Conservation (phyloP, 2,888 invertebrate species). For the Aspidiotus rigidus region DNA sequence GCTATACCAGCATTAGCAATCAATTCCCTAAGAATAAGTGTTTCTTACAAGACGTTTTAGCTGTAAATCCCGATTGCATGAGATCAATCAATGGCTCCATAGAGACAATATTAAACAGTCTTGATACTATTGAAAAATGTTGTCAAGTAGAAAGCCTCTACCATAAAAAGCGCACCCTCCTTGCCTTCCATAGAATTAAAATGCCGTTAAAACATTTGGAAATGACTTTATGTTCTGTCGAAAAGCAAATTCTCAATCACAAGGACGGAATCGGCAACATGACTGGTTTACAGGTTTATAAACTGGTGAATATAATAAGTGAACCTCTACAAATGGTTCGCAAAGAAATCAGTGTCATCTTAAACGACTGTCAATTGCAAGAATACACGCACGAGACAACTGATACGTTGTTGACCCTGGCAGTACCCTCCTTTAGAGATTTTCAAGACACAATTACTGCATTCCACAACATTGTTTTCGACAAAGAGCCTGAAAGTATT, state of each 20-base stretch:
- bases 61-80: conserved; percentile 31
- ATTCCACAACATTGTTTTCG: conserved; percentile 41
- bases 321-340: conserved; percentile 39
- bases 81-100: conserved; percentile 37
- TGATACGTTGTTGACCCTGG: conserved; percentile 27
- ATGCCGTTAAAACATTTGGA: conserved; percentile 22
- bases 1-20: conserved; percentile 36
- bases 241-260: not conserved
- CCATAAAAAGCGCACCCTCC: conserved; percentile 25
- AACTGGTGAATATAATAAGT: conserved; percentile 37
- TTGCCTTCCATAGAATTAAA: conserved; percentile 21
- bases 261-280: conserved; percentile 34
- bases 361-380: conserved; percentile 37
- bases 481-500: conserved; percentile 35
- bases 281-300: conserved; percentile 34
- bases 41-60: conserved; percentile 36
- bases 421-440: conserved; percentile 40
- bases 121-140: conserved; percentile 37
- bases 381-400: conserved; percentile 35
- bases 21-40: conserved; percentile 36
- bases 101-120: conserved; percentile 37
- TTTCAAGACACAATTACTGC: conserved; percentile 42
- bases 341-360: conserved; percentile 38
- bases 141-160: conserved; percentile 29
- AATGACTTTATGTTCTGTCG: conserved; percentile 9